phyloP scores from a whole-genome alignment of 2,113 vertebrate genomes.

The Oryzias curvinotus region DNA sequence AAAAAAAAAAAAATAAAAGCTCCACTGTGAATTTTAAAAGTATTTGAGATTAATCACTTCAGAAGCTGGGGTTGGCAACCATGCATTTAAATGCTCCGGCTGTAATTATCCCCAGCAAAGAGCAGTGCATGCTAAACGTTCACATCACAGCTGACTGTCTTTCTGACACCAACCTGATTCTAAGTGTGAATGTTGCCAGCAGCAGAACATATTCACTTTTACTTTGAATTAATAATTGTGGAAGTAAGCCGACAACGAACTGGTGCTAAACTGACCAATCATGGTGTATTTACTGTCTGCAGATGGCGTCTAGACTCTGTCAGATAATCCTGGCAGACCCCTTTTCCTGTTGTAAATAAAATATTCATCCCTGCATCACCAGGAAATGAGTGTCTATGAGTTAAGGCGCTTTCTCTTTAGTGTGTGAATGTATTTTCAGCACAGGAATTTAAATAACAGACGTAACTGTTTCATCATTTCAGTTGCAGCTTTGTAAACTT shows the following conservation, averaged over 20 bases:
- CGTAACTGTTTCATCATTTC: not conserved
- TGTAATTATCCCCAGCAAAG: slow-evolving; percentile 7
- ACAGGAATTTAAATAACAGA: too few species aligned
- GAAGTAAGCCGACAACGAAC: not conserved
- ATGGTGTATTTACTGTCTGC: slow-evolving; percentile 8
- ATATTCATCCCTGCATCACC: not conserved
- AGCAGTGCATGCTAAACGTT: not conserved
- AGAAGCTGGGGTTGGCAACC: not conserved
- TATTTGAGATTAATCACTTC: not conserved
- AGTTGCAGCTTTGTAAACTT: not conserved
- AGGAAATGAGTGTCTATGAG: not conserved
- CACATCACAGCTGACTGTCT: slow-evolving; percentile 8
- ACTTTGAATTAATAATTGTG: slow-evolving; percentile 9
- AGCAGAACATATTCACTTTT: slow-evolving; percentile 6
- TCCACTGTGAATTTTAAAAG: too few species aligned
- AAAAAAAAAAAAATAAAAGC: too few species aligned
- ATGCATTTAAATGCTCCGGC: not conserved
- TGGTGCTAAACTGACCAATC: not conserved
- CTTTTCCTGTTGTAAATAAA: not conserved
- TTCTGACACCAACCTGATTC: slow-evolving; percentile 5
- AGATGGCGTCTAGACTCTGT: not conserved
- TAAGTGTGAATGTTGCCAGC: slow-evolving; percentile 11
- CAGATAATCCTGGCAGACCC: not conserved
- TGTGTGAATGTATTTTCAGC: too few species aligned
- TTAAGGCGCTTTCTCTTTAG: too few species aligned